Conservation (phyloP, 2,888 invertebrate species). For the Diadegma fenestrale region DNA sequence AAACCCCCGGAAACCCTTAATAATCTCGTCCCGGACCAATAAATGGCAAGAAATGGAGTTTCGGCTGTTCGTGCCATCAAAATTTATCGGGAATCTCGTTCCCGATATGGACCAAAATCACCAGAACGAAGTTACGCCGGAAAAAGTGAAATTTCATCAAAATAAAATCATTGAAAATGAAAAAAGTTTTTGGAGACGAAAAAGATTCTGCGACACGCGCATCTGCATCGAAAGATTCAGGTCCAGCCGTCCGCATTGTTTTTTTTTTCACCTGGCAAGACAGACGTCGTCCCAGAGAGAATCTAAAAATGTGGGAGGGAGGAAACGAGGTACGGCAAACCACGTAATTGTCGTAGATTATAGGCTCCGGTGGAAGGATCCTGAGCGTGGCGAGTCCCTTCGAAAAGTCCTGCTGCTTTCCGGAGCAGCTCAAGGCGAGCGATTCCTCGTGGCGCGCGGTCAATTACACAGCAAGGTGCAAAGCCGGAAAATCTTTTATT, state of each 20-base stretch:
- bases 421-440: slow-evolving; percentile 50
- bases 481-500: slow-evolving; percentile 78
- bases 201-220: slow-evolving; percentile 40
- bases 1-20: neutral
- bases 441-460: slow-evolving; percentile 63
- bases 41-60: neutral
- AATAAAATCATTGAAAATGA: neutral
- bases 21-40: neutral
- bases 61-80: no score
- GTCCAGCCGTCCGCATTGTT: neutral
- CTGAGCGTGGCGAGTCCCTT: slow-evolving; percentile 31
- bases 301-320: slow-evolving; percentile 45
- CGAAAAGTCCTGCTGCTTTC: slow-evolving; percentile 24
- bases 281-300: slow-evolving; percentile 28
- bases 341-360: slow-evolving; percentile 80
- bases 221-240: slow-evolving; percentile 27
- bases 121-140: no score
- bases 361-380: slow-evolving; percentile 73
- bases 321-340: slow-evolving; percentile 51
- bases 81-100: no score
- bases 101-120: no score
- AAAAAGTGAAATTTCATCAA: neutral
- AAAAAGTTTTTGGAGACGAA: neutral
- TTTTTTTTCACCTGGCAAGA: neutral
- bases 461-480: slow-evolving; percentile 82